Evolutionary conservation across 2,888 invertebrate genomes (phyloP).

Genomic region (Tachina fera): DNA sequence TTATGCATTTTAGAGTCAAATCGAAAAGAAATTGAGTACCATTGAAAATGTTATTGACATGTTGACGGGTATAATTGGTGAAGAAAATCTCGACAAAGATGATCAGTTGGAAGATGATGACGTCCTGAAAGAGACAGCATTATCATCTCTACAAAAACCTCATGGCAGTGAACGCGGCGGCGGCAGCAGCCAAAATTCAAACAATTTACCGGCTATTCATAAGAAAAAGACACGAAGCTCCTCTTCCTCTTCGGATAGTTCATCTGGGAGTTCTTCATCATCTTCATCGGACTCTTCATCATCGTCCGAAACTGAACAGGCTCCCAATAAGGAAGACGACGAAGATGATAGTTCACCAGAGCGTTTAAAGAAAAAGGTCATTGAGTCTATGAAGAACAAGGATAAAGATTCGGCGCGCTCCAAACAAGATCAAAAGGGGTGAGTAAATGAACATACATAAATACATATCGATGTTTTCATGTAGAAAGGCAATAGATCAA

Average conservation of each 20-base stretch:
- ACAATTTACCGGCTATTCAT: slow-evolving; percentile 5
- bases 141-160: slow-evolving; percentile 54
- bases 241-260: slow-evolving; percentile 70
- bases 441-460: slow-evolving; percentile 45
- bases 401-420: slow-evolving; percentile 70
- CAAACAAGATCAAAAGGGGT: slow-evolving; percentile 64
- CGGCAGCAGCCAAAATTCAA: neutral
- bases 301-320: slow-evolving; percentile 75
- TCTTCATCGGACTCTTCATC: slow-evolving; percentile 76
- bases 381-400: slow-evolving; percentile 82
- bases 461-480: too few species aligned
- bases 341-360: slow-evolving; percentile 81
- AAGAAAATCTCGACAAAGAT: slow-evolving; percentile 83
- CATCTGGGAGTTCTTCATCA: slow-evolving; percentile 76
- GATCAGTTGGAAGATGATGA: slow-evolving; percentile 69
- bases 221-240: slow-evolving; percentile 71
- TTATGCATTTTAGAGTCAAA: slow-evolving; percentile 79
- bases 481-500: too few species aligned
- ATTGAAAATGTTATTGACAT: slow-evolving; percentile 94
- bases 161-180: slow-evolving; percentile 28
- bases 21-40: slow-evolving; percentile 85
- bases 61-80: slow-evolving; percentile 92
- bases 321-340: slow-evolving; percentile 72
- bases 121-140: slow-evolving; percentile 54
- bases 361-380: slow-evolving; percentile 81